Conservation (phyloP, 2,888 invertebrate genomes). For the Drosophila ustulata region DNA sequence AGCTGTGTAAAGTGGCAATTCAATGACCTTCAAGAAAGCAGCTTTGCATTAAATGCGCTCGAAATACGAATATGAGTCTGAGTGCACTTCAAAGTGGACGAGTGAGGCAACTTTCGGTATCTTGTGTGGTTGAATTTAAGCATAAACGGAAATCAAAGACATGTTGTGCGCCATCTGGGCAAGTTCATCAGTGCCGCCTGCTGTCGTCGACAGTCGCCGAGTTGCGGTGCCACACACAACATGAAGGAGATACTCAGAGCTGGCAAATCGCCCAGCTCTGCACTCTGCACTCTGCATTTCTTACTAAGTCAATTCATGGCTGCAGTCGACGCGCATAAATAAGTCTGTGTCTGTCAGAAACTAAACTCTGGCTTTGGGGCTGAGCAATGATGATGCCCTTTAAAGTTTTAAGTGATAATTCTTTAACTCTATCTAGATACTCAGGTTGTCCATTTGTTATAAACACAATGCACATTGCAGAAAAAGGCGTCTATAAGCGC, state of each 20-base stretch:
- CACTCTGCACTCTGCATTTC: slow-evolving; percentile 26
- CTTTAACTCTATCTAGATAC: slow-evolving; percentile 2
- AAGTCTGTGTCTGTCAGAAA: slow-evolving; percentile 51
- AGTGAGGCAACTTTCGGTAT: not conserved
- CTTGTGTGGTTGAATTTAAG: slow-evolving; percentile 57
- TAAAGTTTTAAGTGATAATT: slow-evolving; percentile 18
- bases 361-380: slow-evolving; percentile 19
- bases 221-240: slow-evolving; percentile 42
- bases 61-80: slow-evolving; percentile 13
- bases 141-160: slow-evolving; percentile 72
- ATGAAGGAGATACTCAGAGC: slow-evolving; percentile 6
- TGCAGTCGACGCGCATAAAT: slow-evolving; percentile 76
- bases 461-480: slow-evolving; percentile 11
- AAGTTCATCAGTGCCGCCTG: slow-evolving; percentile 63
- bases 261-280: slow-evolving; percentile 50
- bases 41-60: slow-evolving; percentile 10
- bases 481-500: slow-evolving; percentile 27
- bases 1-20: slow-evolving; percentile 2
- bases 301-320: slow-evolving; percentile 70
- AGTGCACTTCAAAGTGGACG: slow-evolving; percentile 22
- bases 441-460: slow-evolving; percentile 25
- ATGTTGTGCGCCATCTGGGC: slow-evolving; percentile 60
- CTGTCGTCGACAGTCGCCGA: slow-evolving; percentile 61
- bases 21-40: slow-evolving; percentile 28
- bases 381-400: slow-evolving; percentile 57